phyloP scores from a whole-genome alignment of 53 echinoderm and acorn worm genomes.

The Paracentrotus lividus region DNA sequence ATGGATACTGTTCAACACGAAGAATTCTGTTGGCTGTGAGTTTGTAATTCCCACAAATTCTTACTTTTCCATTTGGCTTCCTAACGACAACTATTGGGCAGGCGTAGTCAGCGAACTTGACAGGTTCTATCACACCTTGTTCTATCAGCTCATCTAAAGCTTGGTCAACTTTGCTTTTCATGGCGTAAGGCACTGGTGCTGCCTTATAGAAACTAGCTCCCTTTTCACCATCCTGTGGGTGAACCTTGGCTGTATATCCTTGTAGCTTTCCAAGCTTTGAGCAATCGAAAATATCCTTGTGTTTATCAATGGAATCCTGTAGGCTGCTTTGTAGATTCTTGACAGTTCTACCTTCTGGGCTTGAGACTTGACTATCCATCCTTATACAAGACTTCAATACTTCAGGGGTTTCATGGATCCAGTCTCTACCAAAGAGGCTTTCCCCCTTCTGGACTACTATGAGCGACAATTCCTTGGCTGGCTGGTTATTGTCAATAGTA shows the following conservation, averaged over 20 bases:
- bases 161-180: constrained; percentile 66
- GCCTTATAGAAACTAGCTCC: constrained; percentile 72
- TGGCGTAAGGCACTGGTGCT: constrained; percentile 76
- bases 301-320: not conserved
- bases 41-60: constrained; percentile 19
- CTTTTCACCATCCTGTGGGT: constrained; percentile 16
- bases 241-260: constrained; percentile 71
- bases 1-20: constrained; percentile 60
- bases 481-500: no score
- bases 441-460: not conserved
- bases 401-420: not conserved
- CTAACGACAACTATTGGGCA: constrained; percentile 73
- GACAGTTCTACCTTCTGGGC: not conserved
- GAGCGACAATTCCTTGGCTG: not conserved
- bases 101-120: constrained; percentile 70
- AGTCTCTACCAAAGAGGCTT: not conserved
- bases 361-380: not conserved
- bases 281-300: constrained; percentile 48
- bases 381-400: no score
- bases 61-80: no score
- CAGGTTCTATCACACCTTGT: constrained; percentile 69
- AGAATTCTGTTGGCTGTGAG: constrained; percentile 76
- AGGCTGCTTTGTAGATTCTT: not conserved
- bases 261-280: constrained; percentile 33
- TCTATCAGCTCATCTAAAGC: constrained; percentile 70